Base-by-base conservation (phyloP, 2,797 vertebrate species). In the Xenopus petersii region DNA sequence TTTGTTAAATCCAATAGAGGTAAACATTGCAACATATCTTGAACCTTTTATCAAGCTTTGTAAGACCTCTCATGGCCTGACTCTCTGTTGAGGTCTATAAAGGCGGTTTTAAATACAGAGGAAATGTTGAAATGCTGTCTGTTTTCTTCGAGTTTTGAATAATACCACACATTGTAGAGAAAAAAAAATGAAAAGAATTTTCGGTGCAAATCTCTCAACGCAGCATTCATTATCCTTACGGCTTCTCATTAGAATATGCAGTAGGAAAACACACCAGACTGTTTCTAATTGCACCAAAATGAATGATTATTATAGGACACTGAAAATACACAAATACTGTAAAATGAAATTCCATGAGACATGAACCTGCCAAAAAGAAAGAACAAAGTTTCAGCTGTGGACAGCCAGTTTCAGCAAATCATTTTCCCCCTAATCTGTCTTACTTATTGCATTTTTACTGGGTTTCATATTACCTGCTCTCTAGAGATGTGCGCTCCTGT, bases 211-310 rank as follows among this genome's bases (percentile, higher is more conserved):
- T 17, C 16, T 56, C 15, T 64, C 62, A 56, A 16, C 36, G 36
- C 36, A 56, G 55, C 16, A 16, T 56, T 56, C 8, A 56, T 56
- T 56, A 17, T 56, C 15, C 8, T 9, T n/a, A 17, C 16, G 15
- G 55, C 7, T 56, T 2, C 16, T 56, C 16, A 17, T n/a, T 56
- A 16, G 55, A 56, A 56, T 64, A 15, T 12, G 30, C 30, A 36
- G 30, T 30, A 33, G 62, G 62, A 64, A 64, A 46, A 15, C 12
- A 42, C 11, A 36, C 2, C 54, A 56, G 55, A 56, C 55, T 16
- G 54, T 56, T 17, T 56, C 55, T 64, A 63, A 42, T 63, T 75
- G 26, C 68, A 3, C 51, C 68, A 48, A 8, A 10, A 65, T 65
- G 6, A 51, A 51, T 51, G 5, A 12, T 12, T 42, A 42, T 51